Evolutionary conservation across 2,797 vertebrate species (phyloP), one percentile per base, ranked within the genome.

Genomic region (Clarias pachynema): DNA sequence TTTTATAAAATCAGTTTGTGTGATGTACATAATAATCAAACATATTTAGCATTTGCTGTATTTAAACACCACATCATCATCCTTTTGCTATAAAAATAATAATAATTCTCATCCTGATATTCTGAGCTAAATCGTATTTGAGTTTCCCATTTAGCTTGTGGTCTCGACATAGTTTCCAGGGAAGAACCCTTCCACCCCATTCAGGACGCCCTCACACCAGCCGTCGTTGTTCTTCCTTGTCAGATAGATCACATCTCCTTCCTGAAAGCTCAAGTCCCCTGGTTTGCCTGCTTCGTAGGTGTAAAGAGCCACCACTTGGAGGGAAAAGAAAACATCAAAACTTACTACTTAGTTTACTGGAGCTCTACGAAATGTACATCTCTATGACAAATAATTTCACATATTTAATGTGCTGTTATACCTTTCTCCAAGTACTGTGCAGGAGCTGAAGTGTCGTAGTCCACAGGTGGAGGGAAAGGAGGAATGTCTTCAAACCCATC

Each of bases 261-360:
- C 84, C 0, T 85, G 7, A 69, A 96, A 89, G 4, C 90, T 49
- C 84, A 95, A 88, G 69, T 95, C 94, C 0, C 91, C 93, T 0
- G 91, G 89, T 56, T 93, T 95, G 0, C 72, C 79, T 0, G 89
- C 87, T 49, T 91, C 79, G 0, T 93, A 95, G 87, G 16, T 83
- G 89, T 95, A 95, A 29, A 95, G 91, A 63, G 91, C 95, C 91
- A 93, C 92, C 92, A 95, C 95, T 96, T 89, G 82, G 83, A 87
- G 69, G 85, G 4, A 89, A 4, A 78, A 65, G 44, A 81, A 37
- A 78, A 70, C 44, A 89, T 53, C 82, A 69, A 40, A 82, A 0
- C n/a, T 15, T 5, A 15, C 62, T 29, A 65, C 10, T 2, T 0
- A 12, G 10, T 49, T 49, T 49, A 49, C 44, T 49, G 10, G 44